These are phyloP conservation scores for Pogonophryne albipinna DNA, from an alignment of 2,797 vertebrate genomes.

Conservation along the genomic window DNA sequence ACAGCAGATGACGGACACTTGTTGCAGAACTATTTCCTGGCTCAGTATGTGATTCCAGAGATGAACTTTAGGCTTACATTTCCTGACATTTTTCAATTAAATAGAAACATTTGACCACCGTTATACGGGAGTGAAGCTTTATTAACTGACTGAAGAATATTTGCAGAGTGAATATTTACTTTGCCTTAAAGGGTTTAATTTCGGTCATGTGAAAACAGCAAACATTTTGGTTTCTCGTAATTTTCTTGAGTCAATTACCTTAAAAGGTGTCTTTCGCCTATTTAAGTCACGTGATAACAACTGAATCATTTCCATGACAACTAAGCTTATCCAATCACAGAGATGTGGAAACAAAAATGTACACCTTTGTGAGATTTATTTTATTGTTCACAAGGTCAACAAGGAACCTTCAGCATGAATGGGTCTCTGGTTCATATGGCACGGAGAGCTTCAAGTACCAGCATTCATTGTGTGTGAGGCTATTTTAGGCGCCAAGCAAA, in stretches of 20 bases:
- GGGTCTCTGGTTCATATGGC: not conserved
- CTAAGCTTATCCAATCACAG: not conserved
- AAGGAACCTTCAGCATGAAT: not conserved
- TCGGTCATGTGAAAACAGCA: not conserved
- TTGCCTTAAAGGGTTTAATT: not conserved
- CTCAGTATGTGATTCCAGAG: constrained; percentile 16
- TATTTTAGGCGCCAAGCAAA: not conserved
- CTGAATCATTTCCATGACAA: constrained; percentile 9
- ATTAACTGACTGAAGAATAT: constrained; percentile 4
- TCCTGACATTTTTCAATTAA: constrained; percentile 7
- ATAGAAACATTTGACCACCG: not conserved
- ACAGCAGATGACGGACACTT: constrained; percentile 20
- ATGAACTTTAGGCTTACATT: constrained; percentile 24
- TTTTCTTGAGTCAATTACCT: not conserved
- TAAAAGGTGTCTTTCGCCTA: not conserved
- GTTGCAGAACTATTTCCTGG: constrained; percentile 22
- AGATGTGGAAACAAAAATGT: constrained; percentile 14
- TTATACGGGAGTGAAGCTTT: not conserved
- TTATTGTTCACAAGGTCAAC: constrained; percentile 16
- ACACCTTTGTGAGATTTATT: not conserved
- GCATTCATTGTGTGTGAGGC: not conserved
- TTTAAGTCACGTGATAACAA: not conserved
- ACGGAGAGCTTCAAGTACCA: not conserved
- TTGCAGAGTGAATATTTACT: constrained; percentile 1
- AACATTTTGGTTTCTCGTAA: not conserved